Evolutionary conservation across 2,797 vertebrate species (phyloP), one percentile per base, ranked within the genome.

Genomic region (Glyptemys insculpta): DNA sequence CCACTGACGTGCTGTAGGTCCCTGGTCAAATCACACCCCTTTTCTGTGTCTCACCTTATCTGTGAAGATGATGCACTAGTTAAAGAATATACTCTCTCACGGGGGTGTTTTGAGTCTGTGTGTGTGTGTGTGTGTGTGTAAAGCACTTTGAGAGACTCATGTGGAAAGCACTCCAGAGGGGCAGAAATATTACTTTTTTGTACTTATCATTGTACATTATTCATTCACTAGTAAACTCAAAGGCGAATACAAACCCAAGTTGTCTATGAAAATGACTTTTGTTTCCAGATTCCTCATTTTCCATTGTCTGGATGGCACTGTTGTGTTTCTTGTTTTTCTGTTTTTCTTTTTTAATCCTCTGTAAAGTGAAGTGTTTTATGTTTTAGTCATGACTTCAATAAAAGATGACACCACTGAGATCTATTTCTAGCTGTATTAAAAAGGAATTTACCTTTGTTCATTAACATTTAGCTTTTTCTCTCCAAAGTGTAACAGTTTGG

Each of bases 151-250:
- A 23, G 37, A 44, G 68, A 19, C 19, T 74, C 37, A 3, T 11
- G 6, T 31, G 3, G 57, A 31, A 59, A 8, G 57, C 57, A 59
- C 57, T 57, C 87, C 44, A n/a, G 62, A n/a, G 62, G 62, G 18
- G 52, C 2, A 0, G 0, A 2, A 15, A 5, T 31, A 1, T 47
- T 41, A 37, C 68, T 49, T 49, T 41, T 65, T 10, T 25, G 59
- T 68, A 12, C 18, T 62, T 31, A 31, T 31, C 57, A 31, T 31
- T 59, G 65, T 1, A 5, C 2, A 1, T 68, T 83, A 9, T 52
- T 52, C 52, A 79, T 79, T 86, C 44, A 49, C 5, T 52, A 65
- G 5, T 31, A 84, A 94, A 88, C 65, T 41, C 72, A 25, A 31
- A 25, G 57, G 12, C 10, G 12, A 25, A 52, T 52, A 52, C 52